Evolutionary conservation across 2,797 vertebrate genomes (phyloP), one percentile per base, ranked within the genome.

Genomic region (Urophycis tenuis): DNA sequence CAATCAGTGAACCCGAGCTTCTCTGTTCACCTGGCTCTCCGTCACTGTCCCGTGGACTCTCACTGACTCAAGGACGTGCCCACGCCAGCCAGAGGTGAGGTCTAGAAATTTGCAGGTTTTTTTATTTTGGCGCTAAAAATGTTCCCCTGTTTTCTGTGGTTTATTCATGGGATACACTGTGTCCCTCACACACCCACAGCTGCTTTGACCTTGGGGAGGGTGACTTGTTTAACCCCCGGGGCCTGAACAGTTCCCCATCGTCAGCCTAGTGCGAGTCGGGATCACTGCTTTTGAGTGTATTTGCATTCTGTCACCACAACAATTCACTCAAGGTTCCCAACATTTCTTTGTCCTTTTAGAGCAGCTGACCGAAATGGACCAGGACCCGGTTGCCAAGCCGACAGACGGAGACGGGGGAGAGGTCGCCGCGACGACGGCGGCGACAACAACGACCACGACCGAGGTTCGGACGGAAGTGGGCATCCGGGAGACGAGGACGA

Each of bases 361-460:
- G 5, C 45, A 4, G 25, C 12, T 1, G 80, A 36, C 30, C 3
- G 30, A 10, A n/a, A 78, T 86, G 84, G 85, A 87, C 76, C 73
- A 53, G 5, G 81, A 81, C 1, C 9, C 75, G 6, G 71, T 77
- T 39, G 12, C 79, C 74, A 31, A 15, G 0, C 1, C 2, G 31
- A 0, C n/a, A 32, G 78, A 35, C 3, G 75, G 17, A 73, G 60
- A 70, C 25, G 73, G 1, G 0, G 70, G 36, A 14, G 64, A 78
- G 7, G 72, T 76, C 1, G 0, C 0, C 30, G 3, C 69, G 31
- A 17, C 17, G n/a, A 7, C 39, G 5, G 10, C 5, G 39, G 14
- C 39, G 11, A 41, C 39, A 32, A 79, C 1, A n/a, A n/a, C n/a
- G n/a, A n/a, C n/a, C n/a, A n/a, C n/a, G 1, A 32, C 19, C 41